These are phyloP conservation scores for Trachelus stipa DNA, from an alignment of 2,888 invertebrate species.

Conservation along the genomic window DNA sequence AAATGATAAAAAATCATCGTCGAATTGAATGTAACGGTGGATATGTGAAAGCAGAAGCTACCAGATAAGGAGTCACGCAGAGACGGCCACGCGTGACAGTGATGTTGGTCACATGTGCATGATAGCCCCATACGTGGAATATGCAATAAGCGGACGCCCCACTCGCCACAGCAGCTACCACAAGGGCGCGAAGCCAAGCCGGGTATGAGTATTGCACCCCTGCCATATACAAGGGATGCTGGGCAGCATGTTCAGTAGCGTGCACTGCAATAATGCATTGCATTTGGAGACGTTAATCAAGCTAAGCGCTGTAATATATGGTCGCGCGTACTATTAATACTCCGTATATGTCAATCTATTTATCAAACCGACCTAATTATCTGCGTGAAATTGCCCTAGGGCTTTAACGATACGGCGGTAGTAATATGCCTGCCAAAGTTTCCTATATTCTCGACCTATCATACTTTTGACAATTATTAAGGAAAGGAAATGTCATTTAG, in stretches of 20 bases:
- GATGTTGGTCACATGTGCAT: constrained; percentile 28
- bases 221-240: constrained; percentile 1
- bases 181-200: constrained; percentile 28
- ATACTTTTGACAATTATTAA: background rate
- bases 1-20: background rate
- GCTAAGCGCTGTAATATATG: constrained; percentile 50
- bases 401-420: background rate
- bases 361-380: constrained; percentile 53
- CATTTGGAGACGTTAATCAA: constrained; percentile 56
- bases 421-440: background rate
- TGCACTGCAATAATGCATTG: constrained; percentile 47
- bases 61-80: background rate
- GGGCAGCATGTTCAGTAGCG: constrained; percentile 27
- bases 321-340: constrained; percentile 41
- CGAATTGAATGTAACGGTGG: background rate
- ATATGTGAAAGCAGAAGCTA: background rate
- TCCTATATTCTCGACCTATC: background rate
- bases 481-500: background rate
- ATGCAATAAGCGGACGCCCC: constrained; percentile 41
- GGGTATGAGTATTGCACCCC: constrained; percentile 26
- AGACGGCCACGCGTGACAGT: constrained; percentile 27
- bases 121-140: constrained; percentile 32
- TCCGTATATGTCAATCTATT: constrained; percentile 47
- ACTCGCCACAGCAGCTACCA: constrained; percentile 17
- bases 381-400: constrained; percentile 33